Conservation (phyloP, 2,888 invertebrate species). For the Chymomyza procnemis region DNA sequence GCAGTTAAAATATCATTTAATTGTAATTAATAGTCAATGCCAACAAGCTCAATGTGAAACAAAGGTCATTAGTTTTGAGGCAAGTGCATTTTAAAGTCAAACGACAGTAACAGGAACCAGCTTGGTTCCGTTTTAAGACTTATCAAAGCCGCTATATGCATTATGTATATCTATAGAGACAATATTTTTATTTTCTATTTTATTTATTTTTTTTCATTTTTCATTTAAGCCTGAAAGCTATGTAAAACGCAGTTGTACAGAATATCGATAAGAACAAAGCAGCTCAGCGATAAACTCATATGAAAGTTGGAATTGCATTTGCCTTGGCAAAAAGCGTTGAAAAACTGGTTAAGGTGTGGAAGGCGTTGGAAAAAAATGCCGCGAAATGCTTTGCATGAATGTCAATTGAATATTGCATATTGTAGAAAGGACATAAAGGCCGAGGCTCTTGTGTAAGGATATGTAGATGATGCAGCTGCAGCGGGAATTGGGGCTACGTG, state of each 20-base stretch:
- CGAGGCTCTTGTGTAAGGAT: conserved; percentile 2
- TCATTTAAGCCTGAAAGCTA: neutral
- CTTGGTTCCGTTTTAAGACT: neutral
- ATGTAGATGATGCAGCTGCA: neutral
- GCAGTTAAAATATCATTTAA: conserved; percentile 69
- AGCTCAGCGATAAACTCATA: conserved; percentile 54
- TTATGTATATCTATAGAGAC: neutral
- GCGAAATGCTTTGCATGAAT: conserved; percentile 64
- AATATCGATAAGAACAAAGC: neutral
- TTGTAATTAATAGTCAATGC: conserved; percentile 62
- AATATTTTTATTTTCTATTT: too few species aligned
- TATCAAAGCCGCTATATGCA: neutral
- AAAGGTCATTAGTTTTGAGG: conserved; percentile 59
- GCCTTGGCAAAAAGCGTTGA: conserved; percentile 4
- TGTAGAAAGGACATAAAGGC: conserved; percentile 21
- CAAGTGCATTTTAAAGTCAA: neutral
- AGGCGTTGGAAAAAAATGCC: conserved; percentile 39
- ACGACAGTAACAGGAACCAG: neutral
- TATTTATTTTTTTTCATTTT: neutral
- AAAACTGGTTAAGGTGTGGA: conserved; percentile 7
- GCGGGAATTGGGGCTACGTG: too few species aligned
- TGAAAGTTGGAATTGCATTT: conserved; percentile 62
- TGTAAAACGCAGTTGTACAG: neutral
- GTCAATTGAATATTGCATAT: conserved; percentile 73
- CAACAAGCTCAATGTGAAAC: conserved; percentile 62